Percentiles rank a stretch among this genome's conserved stretches.
Evolutionary conservation across 1,140 invertebrate species (phyloP).

Genomic region (Dermatophagoides farinae): DNA sequence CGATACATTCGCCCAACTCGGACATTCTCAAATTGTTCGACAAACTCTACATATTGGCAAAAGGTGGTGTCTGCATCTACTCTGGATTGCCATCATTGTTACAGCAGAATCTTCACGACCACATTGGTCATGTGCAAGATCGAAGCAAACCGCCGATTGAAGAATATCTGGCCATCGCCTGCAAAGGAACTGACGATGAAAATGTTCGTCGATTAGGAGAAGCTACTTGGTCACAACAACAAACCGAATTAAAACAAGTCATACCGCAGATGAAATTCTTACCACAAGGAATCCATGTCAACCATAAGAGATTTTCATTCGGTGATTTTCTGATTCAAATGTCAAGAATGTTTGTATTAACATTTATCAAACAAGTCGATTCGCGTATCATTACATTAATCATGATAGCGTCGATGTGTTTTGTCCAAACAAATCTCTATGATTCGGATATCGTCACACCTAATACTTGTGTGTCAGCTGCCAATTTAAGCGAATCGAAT

Average conservation of each 20-base stretch:
- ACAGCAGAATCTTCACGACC: background rate
- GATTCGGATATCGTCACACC: background rate
- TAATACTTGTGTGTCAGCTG: background rate
- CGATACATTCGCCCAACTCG: constrained; percentile 14
- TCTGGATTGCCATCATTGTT: constrained; percentile 17
- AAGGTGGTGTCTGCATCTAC: constrained; percentile 21
- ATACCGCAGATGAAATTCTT: background rate
- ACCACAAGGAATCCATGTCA: background rate
- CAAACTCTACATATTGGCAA: constrained; percentile 13
- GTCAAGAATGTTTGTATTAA: background rate
- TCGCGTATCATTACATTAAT: background rate
- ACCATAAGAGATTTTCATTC: background rate
- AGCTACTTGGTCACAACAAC: background rate
- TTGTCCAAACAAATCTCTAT: background rate
- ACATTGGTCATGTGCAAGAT: background rate
- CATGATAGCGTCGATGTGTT: background rate
- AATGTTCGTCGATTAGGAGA: background rate
- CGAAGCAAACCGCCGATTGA: background rate
- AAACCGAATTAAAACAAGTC: background rate
- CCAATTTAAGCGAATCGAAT: background rate
- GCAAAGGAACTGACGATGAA: background rate
- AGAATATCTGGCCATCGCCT: background rate
- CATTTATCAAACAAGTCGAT: background rate
- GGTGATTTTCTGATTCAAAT: background rate
- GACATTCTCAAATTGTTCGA: constrained; percentile 14